Evolutionary conservation across 2,888 invertebrate species (phyloP), one percentile per base, ranked within the genome.

Genomic region (Drosophila cyrtoloma): DNA sequence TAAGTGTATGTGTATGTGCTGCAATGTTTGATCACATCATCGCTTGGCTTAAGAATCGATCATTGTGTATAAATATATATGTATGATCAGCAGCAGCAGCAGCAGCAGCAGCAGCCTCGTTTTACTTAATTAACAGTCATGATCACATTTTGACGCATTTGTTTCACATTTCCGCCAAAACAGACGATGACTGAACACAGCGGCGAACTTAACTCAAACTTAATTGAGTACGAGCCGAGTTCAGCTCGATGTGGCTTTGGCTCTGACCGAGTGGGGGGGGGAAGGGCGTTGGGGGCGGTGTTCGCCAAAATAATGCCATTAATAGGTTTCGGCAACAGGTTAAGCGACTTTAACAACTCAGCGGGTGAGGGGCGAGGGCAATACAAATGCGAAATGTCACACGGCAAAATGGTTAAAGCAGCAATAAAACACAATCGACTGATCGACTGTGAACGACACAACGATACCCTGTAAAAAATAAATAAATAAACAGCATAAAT

Each of bases 301-400:
- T 64, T 58, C 22, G 58, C 37, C 51, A 77, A 82, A 82, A 69
- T 42, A 65, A 65, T 76, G 72, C 64, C 64, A 66, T 71, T 59
- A 63, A 52, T 80, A 68, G 64, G 63, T 80, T 77, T 83, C 16
- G 78, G 81, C 78, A 84, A 82, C 82, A 71, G 82, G 85, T 85
- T 85, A 64, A 65, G 71, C 79, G 61, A 60, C 59, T 71, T 58
- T n/a, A 64, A 50, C 64, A 75, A 50, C 42, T 42, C 47, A 14
- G 14, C 35, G 47, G 58, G 55, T 22, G 47, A 22, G 26, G n/a
- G 22, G 32, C 14, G 53, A 56, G 44, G 61, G 55, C 64, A 73
- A 66, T 42, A 35, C 73, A 63, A 72, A 76, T 70, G 53, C 70
- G 60, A 64, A 75, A 79, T 75, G 82, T 82, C 85, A 84, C 63